A percentile compares a stretch with the other conserved stretches of the same genome.
Evolutionary conservation across 2,888 invertebrate species (phyloP).

Genomic region (Volucella zonaria): DNA sequence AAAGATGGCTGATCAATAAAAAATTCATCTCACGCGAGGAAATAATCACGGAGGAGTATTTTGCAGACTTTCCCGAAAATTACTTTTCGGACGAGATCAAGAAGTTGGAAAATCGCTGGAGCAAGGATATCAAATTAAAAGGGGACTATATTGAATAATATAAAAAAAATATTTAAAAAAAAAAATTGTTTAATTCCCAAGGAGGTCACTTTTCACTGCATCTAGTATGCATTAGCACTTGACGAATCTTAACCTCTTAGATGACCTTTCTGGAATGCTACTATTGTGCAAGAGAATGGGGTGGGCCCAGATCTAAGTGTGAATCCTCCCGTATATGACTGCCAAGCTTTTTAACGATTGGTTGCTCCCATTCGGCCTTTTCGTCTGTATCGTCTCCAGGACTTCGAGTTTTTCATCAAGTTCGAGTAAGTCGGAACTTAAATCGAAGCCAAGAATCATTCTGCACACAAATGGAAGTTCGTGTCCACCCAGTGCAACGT

Average conservation of each 20-base stretch:
- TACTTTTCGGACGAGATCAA: no score
- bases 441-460: not conserved
- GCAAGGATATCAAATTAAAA: no score
- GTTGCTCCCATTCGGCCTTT: not conserved
- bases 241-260: conserved; percentile 25
- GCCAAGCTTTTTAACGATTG: conserved; percentile 17
- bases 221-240: conserved; percentile 21
- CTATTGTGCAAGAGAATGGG: conserved; percentile 38
- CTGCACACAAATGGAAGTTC: not conserved
- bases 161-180: no score
- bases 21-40: no score
- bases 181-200: no score
- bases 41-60: no score
- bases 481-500: no score
- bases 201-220: no score
- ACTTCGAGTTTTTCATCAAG: not conserved
- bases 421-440: not conserved
- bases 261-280: conserved; percentile 26
- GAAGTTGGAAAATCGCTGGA: no score
- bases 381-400: not conserved
- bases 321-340: conserved; percentile 12
- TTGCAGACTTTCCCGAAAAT: no score
- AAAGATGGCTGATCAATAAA: no score
- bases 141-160: no score
- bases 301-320: conserved; percentile 13